Percentiles rank a stretch among this genome's conserved stretches.
Conservation (phyloP, 64 coral and sea anemone genomes). For the Anthopleura sola region DNA sequence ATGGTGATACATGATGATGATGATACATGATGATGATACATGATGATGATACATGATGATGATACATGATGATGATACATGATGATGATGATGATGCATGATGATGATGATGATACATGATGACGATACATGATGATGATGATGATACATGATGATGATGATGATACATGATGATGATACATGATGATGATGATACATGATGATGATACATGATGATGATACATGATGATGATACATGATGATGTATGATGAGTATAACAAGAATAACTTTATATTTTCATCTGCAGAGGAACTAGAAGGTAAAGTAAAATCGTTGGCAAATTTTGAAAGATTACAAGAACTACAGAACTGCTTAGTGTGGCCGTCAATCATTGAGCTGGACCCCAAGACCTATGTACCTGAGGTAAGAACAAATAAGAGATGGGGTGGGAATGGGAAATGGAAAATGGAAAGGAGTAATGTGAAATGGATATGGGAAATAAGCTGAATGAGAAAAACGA, state of each 20-base stretch:
- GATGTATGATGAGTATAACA: neutral
- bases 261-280: neutral
- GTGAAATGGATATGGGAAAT: too few relatives aligned
- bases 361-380: conserved; percentile 90
- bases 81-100: too few relatives aligned
- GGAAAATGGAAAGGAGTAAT: neutral
- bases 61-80: too few relatives aligned
- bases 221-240: too few relatives aligned
- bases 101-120: too few relatives aligned
- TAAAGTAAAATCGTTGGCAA: conserved; percentile 88
- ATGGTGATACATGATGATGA: too few relatives aligned
- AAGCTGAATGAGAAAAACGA: too few relatives aligned
- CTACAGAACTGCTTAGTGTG: conserved; percentile 96
- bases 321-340: conserved; percentile 88
- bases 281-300: conserved; percentile 90
- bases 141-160: neutral
- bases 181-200: too few relatives aligned
- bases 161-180: neutral
- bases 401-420: conserved; percentile 45
- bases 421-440: neutral
- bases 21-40: too few relatives aligned
- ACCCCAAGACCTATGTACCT: conserved; percentile 92
- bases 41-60: too few relatives aligned
- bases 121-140: too few relatives aligned
- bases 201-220: too few relatives aligned